phyloP scores from a whole-genome alignment of 2,113 vertebrate genomes.

The Genyomyrus donnyi region DNA sequence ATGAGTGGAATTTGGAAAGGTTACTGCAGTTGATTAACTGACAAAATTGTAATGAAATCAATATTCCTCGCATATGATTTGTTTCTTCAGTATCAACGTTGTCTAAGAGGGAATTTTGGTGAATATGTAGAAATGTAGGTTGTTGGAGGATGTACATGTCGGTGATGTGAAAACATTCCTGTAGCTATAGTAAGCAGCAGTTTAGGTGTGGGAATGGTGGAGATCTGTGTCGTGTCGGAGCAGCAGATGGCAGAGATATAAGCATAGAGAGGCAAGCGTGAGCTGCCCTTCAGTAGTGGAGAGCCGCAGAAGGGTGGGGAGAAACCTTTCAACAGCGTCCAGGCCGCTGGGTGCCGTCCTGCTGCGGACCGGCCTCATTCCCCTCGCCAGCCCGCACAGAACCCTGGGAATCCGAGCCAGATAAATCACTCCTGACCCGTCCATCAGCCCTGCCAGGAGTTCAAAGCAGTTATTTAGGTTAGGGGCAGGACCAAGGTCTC shows the following conservation, averaged over 20 bases:
- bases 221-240: not conserved
- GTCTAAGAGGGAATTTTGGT: not conserved
- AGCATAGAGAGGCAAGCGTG: not conserved
- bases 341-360: not conserved
- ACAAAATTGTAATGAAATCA: not conserved
- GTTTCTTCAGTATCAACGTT: not conserved
- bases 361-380: conserved; percentile 22
- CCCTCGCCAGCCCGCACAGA: conserved; percentile 13
- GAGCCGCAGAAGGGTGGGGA: not conserved
- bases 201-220: not conserved
- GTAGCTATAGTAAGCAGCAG: not conserved
- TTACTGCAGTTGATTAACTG: not conserved
- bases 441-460: conserved; percentile 23
- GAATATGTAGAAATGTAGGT: not conserved
- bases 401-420: conserved; percentile 23
- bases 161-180: not conserved
- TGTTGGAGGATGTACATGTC: not conserved
- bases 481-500: conserved; percentile 14
- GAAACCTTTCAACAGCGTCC: conserved; percentile 14
- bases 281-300: not conserved
- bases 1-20: not conserved
- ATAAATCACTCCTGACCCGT: conserved; percentile 18
- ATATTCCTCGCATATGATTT: not conserved
- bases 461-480: conserved; percentile 34
- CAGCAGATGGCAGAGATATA: not conserved